Conservation (phyloP, 2,797 vertebrate genomes). For the Pangasius mekongensis region DNA sequence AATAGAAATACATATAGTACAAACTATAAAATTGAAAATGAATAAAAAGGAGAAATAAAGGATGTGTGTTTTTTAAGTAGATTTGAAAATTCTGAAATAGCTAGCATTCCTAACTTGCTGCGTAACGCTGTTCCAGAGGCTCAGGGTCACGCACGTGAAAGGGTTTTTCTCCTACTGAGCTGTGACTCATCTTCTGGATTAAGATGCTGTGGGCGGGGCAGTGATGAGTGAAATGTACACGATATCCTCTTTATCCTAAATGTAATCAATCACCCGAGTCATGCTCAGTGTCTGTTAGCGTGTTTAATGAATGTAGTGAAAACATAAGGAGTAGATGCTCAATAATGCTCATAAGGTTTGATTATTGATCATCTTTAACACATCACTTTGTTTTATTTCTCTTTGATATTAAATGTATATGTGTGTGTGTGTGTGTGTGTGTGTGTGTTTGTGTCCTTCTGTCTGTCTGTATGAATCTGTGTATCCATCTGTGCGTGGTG, state of each 20-base stretch:
- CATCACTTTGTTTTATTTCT: background rate
- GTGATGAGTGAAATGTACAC: background rate
- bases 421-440: background rate
- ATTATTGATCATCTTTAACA: background rate
- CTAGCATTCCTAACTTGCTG: background rate
- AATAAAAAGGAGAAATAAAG: background rate
- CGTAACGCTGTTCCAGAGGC: background rate
- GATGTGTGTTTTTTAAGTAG: background rate
- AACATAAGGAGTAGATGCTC: background rate
- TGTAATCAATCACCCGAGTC: background rate
- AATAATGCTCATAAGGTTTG: background rate
- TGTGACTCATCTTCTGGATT: background rate
- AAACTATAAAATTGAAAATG: background rate
- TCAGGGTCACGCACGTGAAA: background rate
- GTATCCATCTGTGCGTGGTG: background rate
- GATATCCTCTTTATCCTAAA: slow-evolving; percentile 10
- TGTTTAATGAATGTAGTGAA: background rate
- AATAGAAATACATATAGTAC: background rate
- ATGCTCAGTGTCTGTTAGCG: background rate
- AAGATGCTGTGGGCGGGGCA: background rate
- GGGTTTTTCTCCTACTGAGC: background rate
- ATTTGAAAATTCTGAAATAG: background rate
- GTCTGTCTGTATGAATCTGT: background rate
- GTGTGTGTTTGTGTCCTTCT: background rate
- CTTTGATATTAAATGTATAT: background rate